Evolutionary conservation across 1,140 invertebrate species (phyloP), one percentile per base, ranked within the genome.

Genomic region (Sminthurinus signatus): DNA sequence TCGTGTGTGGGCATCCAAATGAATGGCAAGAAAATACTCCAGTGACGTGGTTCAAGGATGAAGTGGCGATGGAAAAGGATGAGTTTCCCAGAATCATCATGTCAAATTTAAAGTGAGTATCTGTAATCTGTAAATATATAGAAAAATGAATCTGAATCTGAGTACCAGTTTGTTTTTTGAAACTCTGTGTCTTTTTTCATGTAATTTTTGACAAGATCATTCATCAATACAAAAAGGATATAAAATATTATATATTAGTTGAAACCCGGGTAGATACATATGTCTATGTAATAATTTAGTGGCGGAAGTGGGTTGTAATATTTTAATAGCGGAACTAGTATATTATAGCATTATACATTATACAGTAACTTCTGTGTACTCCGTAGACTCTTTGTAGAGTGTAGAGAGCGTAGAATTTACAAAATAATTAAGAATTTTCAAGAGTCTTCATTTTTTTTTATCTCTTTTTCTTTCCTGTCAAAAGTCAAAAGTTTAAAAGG

Each of bases 21-120:
- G 62, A 64, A 58, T 61, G 59, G 29, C 15, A 14, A 2, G 31
- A 32, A 14, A 36, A 15, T 15, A 25, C 50, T 15, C 50, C 48
- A 42, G 65, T 64, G 1, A 54, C 15, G 2, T 71, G 70, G 70
- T 25, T 36, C 39, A 65, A 66, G 48, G 50, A 71, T 61, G 62
- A 54, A n/a, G 17, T 17, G 2, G 17, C 19, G 14, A 60, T 71
- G 58, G 64, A 64, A 1, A 5, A 29, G 21, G 39, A 68, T 0
- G 21, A 57, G 12, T 54, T 15, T 27, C 43, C 65, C 0, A 23
- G 50, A 10, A 32, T 50, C 4, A 56, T 64, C 27, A 31, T 71
- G 14, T 54, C 60, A 0, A 68, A 62, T 14, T 29, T 66, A 21
- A 48, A 46, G 66, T 71, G 67, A 68, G 59, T 25, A 43, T 36